Evolutionary conservation across 2,797 vertebrate genomes (phyloP), one percentile per base, ranked within the genome.

Genomic region (Xerus rutilus): DNA sequence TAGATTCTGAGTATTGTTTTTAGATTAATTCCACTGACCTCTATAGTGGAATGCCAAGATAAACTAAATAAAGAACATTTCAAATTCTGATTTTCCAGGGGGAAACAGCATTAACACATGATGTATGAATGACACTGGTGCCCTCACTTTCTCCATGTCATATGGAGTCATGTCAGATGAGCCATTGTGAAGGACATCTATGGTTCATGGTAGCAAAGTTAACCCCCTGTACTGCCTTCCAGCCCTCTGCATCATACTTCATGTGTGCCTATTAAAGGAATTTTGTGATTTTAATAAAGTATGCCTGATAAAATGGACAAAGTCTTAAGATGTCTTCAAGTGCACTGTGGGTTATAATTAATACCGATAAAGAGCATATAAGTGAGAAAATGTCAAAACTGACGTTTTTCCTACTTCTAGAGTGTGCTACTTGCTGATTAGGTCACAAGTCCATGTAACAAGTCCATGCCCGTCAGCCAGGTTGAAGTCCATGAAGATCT

Each of bases 321-420:
- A 76, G 67, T 67, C 12, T 47, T 49, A 18, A 67, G 52, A 76
- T 91, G 45, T 35, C 30, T 87, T 28, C 28, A 84, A 77, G n/a
- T 45, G 43, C 20, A 54, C 10, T 77, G 20, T 67, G n/a, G 17
- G 20, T 91, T 85, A 82, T 82, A 79, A 54, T 76, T 35, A 72
- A 67, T 5, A 65, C 17, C 64, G 32, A 59, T 47, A 25, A 77
- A 52, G 30, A 82, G 47, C 23, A 91, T 3, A 47, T 0, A 39
- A 77, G 73, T 45, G 14, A 89, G 47, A 89, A 95, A 89, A 91
- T 78, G 49, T 82, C 35, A 86, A 64, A 74, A 78, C 10, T n/a
- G 25, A 47, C 39, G 67, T 62, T 49, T 59, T 89, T 49, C 47
- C 39, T 91, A 32, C 8, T 74, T 39, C 3, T 59, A 52, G 14